These are phyloP conservation scores for Eristalis arbustorum DNA, from an alignment of 2,888 invertebrate genomes.

Conservation along the genomic window DNA sequence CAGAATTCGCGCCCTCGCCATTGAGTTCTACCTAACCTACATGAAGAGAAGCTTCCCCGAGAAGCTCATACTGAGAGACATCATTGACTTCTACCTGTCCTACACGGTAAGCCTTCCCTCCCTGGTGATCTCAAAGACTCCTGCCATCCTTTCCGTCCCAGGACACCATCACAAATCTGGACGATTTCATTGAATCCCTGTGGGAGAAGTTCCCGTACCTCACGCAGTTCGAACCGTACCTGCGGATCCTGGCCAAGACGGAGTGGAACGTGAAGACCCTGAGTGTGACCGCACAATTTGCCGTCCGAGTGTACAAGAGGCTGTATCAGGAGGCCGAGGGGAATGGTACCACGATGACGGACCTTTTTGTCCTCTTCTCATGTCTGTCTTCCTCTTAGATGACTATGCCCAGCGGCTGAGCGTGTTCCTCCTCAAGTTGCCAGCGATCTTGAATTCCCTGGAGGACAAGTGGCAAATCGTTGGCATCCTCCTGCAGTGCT, in stretches of 20 bases:
- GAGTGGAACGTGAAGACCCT: not conserved
- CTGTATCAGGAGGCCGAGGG: conserved; percentile 37
- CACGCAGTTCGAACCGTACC: conserved; percentile 28
- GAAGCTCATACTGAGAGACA: conserved; percentile 49
- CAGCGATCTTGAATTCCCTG: conserved; percentile 2
- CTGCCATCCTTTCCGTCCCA: not conserved
- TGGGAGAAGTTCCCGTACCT: conserved; percentile 55
- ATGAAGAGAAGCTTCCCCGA: conserved; percentile 39
- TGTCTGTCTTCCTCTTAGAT: conserved; percentile 2
- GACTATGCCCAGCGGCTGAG: conserved; percentile 27
- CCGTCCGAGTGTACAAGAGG: conserved; percentile 15
- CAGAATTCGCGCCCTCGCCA: conserved; percentile 7
- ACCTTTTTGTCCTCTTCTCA: not conserved
- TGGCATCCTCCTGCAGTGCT: conserved; percentile 47
- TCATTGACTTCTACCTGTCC: conserved; percentile 40
- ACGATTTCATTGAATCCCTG: conserved; percentile 28
- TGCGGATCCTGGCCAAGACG: conserved; percentile 31
- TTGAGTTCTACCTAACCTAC: conserved; percentile 33
- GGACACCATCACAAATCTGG: conserved; percentile 17
- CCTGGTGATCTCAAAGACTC: not conserved
- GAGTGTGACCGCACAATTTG: conserved; percentile 57
- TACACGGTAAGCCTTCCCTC: conserved; percentile 13
- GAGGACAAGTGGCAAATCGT: conserved; percentile 47
- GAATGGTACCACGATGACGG: conserved; percentile 11
- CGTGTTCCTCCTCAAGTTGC: conserved; percentile 35